Base-by-base conservation (phyloP, 2,113 vertebrate species). In the Astatoreochromis straeleni region DNA sequence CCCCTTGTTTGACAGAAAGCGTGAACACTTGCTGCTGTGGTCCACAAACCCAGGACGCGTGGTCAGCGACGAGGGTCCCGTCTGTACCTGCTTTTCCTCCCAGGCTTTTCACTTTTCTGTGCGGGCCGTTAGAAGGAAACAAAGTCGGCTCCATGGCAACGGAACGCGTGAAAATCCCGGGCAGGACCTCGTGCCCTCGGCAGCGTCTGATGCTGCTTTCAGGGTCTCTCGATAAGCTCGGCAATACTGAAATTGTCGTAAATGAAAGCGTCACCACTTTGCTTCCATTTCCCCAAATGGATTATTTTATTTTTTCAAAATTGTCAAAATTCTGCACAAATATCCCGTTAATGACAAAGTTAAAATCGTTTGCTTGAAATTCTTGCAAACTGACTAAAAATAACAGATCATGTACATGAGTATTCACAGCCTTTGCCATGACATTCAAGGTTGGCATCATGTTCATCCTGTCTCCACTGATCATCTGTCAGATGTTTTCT, bases 121-220 rank as follows among this genome's bases (percentile, higher is more conserved):
- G 24, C 9, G n/a, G 35, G 4, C 21, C 21, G 35, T 21, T 21
- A 42, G 14, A 16, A 4, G 14, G 38, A 47, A 75, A 75, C 68
- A 78, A 86, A 84, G 60, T 81, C 42, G 70, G 88, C 88, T 91
- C 96, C 91, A 95, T 96, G 89, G 95, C 87, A 96, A 97, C 96
- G 53, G 80, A 83, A 90, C 86, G 90, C 91, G 55, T 35, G n/a
- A 54, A 85, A 89, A 86, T 84, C 60, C 81, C 49, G 8, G 58
- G 75, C 81, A 49, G 63, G 45, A 55, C 45, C 24, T 58, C 73
- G 42, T 6, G 42, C 7, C 42, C 63, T 70, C 38, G 19, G 65
- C 54, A 53, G 45, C 33, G 65, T 29, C 53, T n/a, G 17, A 19
- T 85, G 89, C 38, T 88, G 91, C 91, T 4, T 92, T 92, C 89